Evolutionary conservation across 2,113 vertebrate species (phyloP).

Genomic region (Ceyx margarethae): DNA sequence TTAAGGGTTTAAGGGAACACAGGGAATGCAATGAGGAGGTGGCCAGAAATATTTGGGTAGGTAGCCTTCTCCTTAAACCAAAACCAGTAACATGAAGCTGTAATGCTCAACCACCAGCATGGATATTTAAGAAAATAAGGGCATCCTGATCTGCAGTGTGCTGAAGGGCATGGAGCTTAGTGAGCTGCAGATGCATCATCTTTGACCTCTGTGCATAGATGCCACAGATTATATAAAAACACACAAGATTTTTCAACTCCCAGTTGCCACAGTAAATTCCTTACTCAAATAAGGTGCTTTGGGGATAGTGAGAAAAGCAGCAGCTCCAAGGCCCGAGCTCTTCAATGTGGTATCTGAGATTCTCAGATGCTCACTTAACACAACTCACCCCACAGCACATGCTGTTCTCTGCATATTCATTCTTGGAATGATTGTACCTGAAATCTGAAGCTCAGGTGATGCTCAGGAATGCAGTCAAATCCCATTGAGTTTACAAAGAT

Average conservation of each 20-base stretch:
- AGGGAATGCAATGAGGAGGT: not conserved
- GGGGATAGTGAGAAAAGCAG: not conserved
- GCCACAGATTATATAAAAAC: not conserved
- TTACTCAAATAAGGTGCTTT: not conserved
- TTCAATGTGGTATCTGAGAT: fast-evolving
- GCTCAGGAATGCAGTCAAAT: not conserved
- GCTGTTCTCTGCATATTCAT: fast-evolving
- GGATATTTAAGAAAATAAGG: not conserved
- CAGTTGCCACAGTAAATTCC: not conserved
- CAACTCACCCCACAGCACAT: fast-evolving
- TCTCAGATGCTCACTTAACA: not conserved
- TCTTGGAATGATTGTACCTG: not conserved
- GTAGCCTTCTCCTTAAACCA: not conserved
- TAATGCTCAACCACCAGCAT: fast-evolving
- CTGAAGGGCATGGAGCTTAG: not conserved
- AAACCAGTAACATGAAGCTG: fast-evolving
- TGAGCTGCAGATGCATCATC: not conserved
- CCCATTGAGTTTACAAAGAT: not conserved
- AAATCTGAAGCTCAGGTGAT: not conserved
- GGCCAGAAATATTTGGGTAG: not conserved
- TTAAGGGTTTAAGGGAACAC: not conserved
- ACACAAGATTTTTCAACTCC: not conserved
- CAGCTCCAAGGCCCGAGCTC: not conserved
- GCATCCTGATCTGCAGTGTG: not conserved
- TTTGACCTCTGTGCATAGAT: not conserved